Percentiles rank a stretch among this genome's conserved stretches.
Conservation (phyloP, 2,113 vertebrate species). For the Lycaon pictus region DNA sequence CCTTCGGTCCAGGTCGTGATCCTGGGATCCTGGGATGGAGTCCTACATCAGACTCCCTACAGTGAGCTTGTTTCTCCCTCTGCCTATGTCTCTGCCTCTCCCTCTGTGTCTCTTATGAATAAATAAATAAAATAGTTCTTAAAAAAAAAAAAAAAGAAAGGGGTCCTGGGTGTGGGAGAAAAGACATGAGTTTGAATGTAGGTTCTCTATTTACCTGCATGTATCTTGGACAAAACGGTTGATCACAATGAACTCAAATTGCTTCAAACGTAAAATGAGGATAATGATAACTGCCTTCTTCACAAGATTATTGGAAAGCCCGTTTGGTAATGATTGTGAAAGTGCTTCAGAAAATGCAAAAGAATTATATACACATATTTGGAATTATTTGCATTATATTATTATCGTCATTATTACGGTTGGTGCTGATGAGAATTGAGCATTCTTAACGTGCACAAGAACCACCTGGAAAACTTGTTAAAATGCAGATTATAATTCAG, state of each 20-base stretch:
- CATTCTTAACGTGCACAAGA: neutral
- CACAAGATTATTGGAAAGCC: neutral
- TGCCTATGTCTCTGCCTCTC: no score
- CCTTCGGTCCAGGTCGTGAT: no score
- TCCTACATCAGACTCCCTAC: no score
- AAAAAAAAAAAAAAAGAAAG: neutral
- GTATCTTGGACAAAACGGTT: neutral
- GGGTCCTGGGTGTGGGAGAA: neutral
- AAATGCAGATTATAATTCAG: conserved; percentile 28
- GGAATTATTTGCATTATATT: neutral
- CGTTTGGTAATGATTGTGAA: neutral
- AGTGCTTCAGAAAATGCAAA: neutral
- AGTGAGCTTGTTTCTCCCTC: no score
- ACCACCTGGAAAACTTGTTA: conserved; percentile 1
- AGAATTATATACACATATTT: neutral
- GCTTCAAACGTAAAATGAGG: neutral
- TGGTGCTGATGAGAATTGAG: neutral
- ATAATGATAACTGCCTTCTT: neutral
- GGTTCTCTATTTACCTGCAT: neutral
- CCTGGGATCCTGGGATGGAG: no score
- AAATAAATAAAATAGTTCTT: no score
- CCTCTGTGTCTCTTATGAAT: no score
- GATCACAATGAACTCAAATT: neutral
- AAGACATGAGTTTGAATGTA: neutral
- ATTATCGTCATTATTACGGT: neutral